Conservation (phyloP, 2,797 vertebrate species). For the Gadopsis marmoratus region DNA sequence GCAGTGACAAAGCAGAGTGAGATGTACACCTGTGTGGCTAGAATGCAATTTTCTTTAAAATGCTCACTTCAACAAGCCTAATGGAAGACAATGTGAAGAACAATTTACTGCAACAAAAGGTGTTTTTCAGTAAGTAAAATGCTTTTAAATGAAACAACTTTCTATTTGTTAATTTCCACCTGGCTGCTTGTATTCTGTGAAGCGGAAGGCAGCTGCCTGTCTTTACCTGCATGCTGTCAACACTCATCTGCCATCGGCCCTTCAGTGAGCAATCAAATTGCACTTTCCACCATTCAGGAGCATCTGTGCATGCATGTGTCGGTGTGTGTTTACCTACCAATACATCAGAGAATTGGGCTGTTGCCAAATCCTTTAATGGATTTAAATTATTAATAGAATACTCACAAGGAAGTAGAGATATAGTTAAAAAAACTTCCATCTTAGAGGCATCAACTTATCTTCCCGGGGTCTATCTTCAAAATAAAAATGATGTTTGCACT, state of each 20-base stretch:
- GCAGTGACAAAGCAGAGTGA: constrained; percentile 9
- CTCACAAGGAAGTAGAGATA: neutral
- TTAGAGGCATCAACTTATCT: neutral
- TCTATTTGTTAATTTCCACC: constrained; percentile 33
- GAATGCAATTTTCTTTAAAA: constrained; percentile 24
- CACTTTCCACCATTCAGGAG: constrained; percentile 38
- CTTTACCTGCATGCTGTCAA: constrained; percentile 51
- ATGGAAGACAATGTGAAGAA: constrained; percentile 13
- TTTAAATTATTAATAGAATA: neutral
- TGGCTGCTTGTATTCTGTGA: constrained; percentile 22
- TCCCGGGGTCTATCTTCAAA: neutral
- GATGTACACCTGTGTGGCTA: neutral
- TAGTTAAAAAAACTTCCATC: neutral
- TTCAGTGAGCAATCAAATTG: constrained; percentile 52
- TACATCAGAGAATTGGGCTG: constrained; percentile 7
- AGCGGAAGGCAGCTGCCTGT: constrained; percentile 36
- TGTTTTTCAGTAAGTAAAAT: constrained; percentile 23
- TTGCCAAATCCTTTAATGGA: constrained; percentile 16
- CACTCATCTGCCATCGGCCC: constrained; percentile 42
- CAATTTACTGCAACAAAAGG: constrained; percentile 36
- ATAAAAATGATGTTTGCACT: neutral
- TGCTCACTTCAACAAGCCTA: constrained; percentile 25
- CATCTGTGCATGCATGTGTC: constrained; percentile 38
- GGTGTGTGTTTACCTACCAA: constrained; percentile 34
- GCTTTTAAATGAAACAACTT: constrained; percentile 29